These are phyloP conservation scores for Bursaphelenchus okinawaensis DNA, from an alignment of 2,888 invertebrate species.

Conservation along the genomic window DNA sequence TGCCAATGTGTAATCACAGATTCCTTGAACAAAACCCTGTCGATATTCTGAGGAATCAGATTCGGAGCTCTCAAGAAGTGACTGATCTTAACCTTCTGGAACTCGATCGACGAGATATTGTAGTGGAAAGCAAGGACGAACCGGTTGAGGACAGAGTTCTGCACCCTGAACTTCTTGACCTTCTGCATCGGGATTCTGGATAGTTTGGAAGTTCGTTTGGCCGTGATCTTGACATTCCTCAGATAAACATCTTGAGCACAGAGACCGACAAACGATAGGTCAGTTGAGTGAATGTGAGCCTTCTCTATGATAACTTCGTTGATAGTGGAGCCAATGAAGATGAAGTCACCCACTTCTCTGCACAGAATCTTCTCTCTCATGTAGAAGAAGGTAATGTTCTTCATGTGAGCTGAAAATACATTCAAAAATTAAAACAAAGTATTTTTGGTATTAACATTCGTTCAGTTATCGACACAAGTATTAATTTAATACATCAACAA, in stretches of 20 bases:
- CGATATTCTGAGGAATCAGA: conserved; percentile 11
- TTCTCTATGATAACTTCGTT: conserved; percentile 33
- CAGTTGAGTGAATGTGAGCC: conserved; percentile 21
- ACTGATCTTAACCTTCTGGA: conserved; percentile 24
- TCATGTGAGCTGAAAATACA: conserved; percentile 26
- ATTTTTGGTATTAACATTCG: background rate
- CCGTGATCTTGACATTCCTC: conserved; percentile 17
- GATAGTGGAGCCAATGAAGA: conserved; percentile 26
- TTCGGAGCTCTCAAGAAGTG: conserved; percentile 17
- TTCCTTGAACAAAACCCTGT: conserved; percentile 16
- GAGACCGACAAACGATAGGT: conserved; percentile 20
- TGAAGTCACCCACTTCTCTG: conserved; percentile 12
- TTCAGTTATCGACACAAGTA: background rate
- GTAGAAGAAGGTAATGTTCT: conserved; percentile 28
- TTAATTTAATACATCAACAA: background rate
- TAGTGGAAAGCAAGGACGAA: conserved; percentile 17
- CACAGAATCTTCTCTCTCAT: conserved; percentile 28
- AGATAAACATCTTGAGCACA: conserved; percentile 19
- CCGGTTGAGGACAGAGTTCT: conserved; percentile 27
- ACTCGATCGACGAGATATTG: conserved; percentile 18
- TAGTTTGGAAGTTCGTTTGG: conserved; percentile 10
- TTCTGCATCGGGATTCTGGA: conserved; percentile 13
- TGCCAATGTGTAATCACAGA: conserved; percentile 28
- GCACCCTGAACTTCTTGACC: conserved; percentile 15
- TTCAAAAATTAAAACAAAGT: no score